Conservation (phyloP, 1,140 invertebrate genomes). For the Drosophila busckii region DNA sequence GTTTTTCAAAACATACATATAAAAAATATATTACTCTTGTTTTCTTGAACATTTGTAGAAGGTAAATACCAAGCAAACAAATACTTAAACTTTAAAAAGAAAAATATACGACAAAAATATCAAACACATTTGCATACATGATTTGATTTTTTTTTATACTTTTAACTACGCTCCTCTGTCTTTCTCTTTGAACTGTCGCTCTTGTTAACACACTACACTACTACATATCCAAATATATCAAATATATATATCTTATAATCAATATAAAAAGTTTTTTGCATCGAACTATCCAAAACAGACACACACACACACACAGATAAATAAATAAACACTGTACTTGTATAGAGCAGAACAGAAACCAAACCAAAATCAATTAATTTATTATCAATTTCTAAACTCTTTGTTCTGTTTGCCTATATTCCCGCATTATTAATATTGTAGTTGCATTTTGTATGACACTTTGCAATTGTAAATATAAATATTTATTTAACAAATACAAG, state of each 20-base stretch:
- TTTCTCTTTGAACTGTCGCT: conserved; percentile 61
- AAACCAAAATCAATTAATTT: conserved; percentile 2
- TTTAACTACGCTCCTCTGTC: conserved; percentile 41
- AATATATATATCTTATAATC: conserved; percentile 22
- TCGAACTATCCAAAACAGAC: conserved; percentile 15
- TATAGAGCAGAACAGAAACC: not conserved
- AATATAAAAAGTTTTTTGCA: conserved; percentile 21
- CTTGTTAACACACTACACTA: conserved; percentile 30
- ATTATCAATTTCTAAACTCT: conserved; percentile 29
- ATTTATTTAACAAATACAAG: conserved; percentile 46
- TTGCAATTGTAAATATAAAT: conserved; percentile 35
- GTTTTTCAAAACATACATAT: conserved; percentile 70
- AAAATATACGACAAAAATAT: conserved; percentile 28
- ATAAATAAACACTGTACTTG: no score
- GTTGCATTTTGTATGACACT: conserved; percentile 62
- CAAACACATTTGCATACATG: conserved; percentile 62
- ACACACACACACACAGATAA: conserved; percentile 9
- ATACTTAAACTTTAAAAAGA: conserved; percentile 49
- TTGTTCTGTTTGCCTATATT: conserved; percentile 69
- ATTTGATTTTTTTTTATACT: conserved; percentile 46
- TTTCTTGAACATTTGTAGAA: conserved; percentile 79
- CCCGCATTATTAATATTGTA: conserved; percentile 78
- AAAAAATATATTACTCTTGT: conserved; percentile 55
- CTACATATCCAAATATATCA: conserved; percentile 6
- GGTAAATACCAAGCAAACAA: conserved; percentile 71